These are phyloP conservation scores for Amblyraja radiata DNA, from an alignment of 2,797 vertebrate species.

Conservation along the genomic window DNA sequence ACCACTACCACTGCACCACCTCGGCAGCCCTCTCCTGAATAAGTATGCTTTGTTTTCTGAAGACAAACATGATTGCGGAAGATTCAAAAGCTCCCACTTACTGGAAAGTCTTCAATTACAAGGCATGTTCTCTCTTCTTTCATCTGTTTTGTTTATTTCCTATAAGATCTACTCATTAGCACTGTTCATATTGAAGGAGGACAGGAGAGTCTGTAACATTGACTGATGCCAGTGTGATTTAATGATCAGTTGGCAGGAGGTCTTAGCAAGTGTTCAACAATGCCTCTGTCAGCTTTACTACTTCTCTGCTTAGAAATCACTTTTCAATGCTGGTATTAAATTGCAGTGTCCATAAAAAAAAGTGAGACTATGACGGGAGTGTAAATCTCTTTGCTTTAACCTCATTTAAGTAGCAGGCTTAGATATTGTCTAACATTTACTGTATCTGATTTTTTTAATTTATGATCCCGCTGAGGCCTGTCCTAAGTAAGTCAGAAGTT, in stretches of 20 bases:
- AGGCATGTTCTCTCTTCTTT: not conserved
- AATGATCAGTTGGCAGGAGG: conserved; percentile 14
- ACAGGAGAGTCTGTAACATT: conserved; percentile 10
- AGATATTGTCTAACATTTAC: not conserved
- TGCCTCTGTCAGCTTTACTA: not conserved
- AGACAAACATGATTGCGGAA: not conserved
- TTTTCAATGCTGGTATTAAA: not conserved
- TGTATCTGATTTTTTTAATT: not conserved
- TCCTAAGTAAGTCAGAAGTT: not conserved
- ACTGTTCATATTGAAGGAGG: not conserved
- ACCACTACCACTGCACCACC: too few relatives aligned
- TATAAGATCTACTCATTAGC: not conserved
- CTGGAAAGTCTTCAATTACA: not conserved
- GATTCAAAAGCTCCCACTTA: not conserved
- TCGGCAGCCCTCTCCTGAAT: not conserved
- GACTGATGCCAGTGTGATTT: not conserved
- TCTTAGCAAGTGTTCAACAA: not conserved
- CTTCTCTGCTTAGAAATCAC: not conserved
- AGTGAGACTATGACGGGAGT: not conserved
- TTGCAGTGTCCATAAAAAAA: conserved; percentile 18
- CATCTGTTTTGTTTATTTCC: conserved; percentile 25
- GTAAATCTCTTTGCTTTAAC: not conserved
- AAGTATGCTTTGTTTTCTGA: not conserved
- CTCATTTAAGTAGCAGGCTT: not conserved
- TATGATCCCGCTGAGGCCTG: not conserved